Evolutionary conservation across 2,888 invertebrate species (phyloP).

Genomic region (Sinelater perroti): DNA sequence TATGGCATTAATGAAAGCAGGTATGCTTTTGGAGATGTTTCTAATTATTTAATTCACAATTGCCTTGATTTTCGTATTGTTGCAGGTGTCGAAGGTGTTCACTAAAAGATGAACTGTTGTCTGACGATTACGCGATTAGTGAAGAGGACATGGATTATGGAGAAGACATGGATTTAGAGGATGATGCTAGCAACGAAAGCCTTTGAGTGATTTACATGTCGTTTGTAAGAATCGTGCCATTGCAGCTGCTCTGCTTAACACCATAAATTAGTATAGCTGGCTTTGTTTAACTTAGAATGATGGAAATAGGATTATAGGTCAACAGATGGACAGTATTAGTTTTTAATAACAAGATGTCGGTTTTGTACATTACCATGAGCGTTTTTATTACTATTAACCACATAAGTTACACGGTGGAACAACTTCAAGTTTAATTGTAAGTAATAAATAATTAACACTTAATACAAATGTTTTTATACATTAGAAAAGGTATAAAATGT

Average conservation of each 20-base stretch:
- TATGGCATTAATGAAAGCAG: conserved; percentile 90
- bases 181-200: conserved; percentile 44
- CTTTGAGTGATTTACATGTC: background rate
- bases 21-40: no score
- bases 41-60: no score
- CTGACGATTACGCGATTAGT: conserved; percentile 64
- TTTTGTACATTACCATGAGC: no score
- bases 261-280: no score
- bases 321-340: conserved; percentile 33
- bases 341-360: no score
- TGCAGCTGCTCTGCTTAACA: no score
- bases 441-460: conserved; percentile 7
- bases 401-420: conserved; percentile 2
- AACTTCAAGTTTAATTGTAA: background rate
- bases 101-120: conserved; percentile 63
- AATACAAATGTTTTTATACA: conserved; percentile 22
- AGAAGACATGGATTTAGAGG: conserved; percentile 66
- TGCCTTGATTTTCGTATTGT: no score
- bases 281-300: no score
- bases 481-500: conserved; percentile 40
- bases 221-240: background rate
- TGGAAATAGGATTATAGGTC: no score
- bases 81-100: conserved; percentile 71
- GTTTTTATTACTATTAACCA: conserved; percentile 13
- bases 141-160: conserved; percentile 72